Evolutionary conservation across 2,888 invertebrate genomes (phyloP), one percentile per base, ranked within the genome.

Genomic region (Stenchaetothrips biformis): DNA sequence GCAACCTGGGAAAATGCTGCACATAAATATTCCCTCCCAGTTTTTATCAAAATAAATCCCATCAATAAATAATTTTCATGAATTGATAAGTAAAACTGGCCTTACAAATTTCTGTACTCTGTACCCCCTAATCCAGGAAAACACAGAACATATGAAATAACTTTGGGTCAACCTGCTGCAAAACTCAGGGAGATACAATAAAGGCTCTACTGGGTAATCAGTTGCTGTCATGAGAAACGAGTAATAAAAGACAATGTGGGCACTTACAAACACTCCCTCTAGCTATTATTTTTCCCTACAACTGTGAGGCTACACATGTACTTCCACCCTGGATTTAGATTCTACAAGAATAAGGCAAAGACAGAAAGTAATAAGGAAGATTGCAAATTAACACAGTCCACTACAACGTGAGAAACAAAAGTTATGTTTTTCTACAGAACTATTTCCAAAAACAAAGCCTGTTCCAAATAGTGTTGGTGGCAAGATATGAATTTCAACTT

Each of bases 21-120:
- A 11, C 25, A 74, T 74, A 3, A 25, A 25, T 25, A 11, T 37
- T 37, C 1, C 37, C 2, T 37, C 37, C 37, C 37, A 37, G 37
- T 37, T 4, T 37, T 37, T 37, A 37, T 37, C 37, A 37, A 1
- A 37, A 37, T 37, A 37, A 37, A 37, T 4, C 37, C 37, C 37
- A 37, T 37, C 25, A 77, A n/a, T 18, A 48, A 48, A 25, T 11
- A n/a, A 79, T 13, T 18, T 49, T 62, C 48, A 67, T 80, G 80
- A n/a, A 81, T 78, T 80, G 80, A 82, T 37, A 2, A 2, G 37
- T 4, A 37, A 37, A 82, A 37, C 37, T 37, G 37, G 37, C 37
- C 37, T 37, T 1, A 37, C 4, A 37, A 37, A 37, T 37, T 37
- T 37, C 37, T 37, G 37, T 37, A 37, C 37, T 37, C 37, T 37